Conservation (phyloP, 2,797 vertebrate genomes). For the Paramormyrops hopkinsi region DNA sequence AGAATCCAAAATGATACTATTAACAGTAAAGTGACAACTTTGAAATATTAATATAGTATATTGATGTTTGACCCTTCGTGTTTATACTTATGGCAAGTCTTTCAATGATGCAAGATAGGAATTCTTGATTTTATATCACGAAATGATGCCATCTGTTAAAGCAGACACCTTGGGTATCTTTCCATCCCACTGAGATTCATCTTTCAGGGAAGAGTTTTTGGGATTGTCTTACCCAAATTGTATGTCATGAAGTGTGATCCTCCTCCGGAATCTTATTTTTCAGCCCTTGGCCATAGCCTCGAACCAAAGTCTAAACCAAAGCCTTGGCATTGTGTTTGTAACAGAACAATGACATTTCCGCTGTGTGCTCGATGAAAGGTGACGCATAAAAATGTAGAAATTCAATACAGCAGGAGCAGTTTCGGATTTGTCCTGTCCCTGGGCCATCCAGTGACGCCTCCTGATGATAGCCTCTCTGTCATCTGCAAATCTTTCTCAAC, state of each 20-base stretch:
- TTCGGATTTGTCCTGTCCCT: conserved; percentile 15
- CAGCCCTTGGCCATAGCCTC: conserved; percentile 23
- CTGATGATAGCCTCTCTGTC: not conserved
- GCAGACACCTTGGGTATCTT: not conserved
- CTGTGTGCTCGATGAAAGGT: conserved; percentile 20
- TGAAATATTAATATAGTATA: not conserved
- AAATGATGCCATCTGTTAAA: conserved; percentile 15
- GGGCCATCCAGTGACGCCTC: conserved; percentile 6
- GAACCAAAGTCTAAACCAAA: conserved; percentile 13
- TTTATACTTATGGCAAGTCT: not conserved
- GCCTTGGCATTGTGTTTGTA: conserved; percentile 18
- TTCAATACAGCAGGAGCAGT: conserved; percentile 10
- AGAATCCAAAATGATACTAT: not conserved
- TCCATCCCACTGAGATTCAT: conserved; percentile 10
- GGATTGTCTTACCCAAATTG: conserved; percentile 22
- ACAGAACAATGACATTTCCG: conserved; percentile 32
- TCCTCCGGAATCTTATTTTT: conserved; percentile 15
- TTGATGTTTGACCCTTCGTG: not conserved
- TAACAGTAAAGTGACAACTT: not conserved
- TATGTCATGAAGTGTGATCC: conserved; percentile 16
- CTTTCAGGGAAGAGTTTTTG: conserved; percentile 23
- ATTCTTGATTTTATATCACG: not conserved
- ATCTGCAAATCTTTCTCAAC: not conserved
- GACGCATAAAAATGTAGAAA: conserved; percentile 27
- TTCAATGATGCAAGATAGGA: not conserved